These are phyloP conservation scores for Caenorhabditis latens DNA, from an alignment of 1,140 invertebrate genomes.

Conservation along the genomic window DNA sequence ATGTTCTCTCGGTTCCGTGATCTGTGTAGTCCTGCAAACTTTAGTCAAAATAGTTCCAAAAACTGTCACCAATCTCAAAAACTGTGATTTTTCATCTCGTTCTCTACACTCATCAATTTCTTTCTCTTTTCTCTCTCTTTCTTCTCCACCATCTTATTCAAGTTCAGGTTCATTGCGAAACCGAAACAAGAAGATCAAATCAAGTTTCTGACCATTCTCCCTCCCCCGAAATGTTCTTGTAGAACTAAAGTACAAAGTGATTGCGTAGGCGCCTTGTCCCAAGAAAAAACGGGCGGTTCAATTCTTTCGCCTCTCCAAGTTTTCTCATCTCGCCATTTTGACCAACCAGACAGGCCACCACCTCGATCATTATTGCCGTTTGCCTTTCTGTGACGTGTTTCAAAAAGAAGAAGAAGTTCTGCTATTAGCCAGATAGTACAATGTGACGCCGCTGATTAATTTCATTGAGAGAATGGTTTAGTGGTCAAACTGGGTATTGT, in stretches of 20 bases:
- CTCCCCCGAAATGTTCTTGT: neutral
- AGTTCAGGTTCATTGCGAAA: neutral
- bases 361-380: neutral
- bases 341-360: constrained; percentile 25
- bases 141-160: neutral
- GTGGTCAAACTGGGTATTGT: too few species aligned
- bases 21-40: neutral
- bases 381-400: neutral
- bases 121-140: neutral
- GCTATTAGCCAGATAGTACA: neutral
- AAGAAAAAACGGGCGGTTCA: constrained; percentile 5
- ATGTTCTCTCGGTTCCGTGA: neutral
- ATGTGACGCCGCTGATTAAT: neutral
- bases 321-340: constrained; percentile 32
- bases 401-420: neutral
- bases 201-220: constrained; percentile 36
- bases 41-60: too few species aligned
- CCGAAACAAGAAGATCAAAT: constrained; percentile 3
- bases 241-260: constrained; percentile 50
- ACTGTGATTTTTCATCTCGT: neutral
- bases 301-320: neutral
- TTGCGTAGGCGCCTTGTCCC: constrained; percentile 16
- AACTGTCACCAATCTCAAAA: neutral
- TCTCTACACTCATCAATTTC: neutral
- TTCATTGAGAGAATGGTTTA: too few species aligned